phyloP scores from a whole-genome alignment of 2,888 invertebrate genomes.

The Nineta flava region DNA sequence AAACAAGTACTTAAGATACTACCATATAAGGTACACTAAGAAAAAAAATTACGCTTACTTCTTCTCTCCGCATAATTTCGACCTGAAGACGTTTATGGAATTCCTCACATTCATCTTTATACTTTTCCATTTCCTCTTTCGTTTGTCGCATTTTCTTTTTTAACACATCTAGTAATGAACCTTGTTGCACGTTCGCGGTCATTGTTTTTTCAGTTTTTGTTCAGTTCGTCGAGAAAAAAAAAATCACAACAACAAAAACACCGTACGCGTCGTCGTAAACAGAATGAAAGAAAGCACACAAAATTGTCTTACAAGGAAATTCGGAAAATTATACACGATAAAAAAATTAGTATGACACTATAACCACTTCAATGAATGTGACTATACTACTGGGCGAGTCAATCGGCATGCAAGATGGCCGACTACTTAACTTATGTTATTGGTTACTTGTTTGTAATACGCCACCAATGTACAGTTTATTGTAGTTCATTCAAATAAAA shows the following conservation, averaged over 20 bases:
- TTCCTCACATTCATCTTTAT: slow-evolving; percentile 95
- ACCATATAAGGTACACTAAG: too few relatives aligned
- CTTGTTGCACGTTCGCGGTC: slow-evolving; percentile 83
- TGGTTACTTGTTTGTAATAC: slow-evolving; percentile 18
- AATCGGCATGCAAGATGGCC: slow-evolving; percentile 23
- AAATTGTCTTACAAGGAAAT: background rate
- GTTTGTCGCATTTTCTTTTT: slow-evolving; percentile 99
- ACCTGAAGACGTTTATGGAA: slow-evolving; percentile 87
- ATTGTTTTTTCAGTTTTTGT: slow-evolving; percentile 34
- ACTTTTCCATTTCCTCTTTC: slow-evolving; percentile 97
- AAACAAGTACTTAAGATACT: too few relatives aligned
- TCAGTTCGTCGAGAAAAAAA: background rate
- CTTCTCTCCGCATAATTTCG: slow-evolving; percentile 92
- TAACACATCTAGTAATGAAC: slow-evolving; percentile 87
- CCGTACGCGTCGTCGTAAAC: background rate
- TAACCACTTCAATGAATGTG: slow-evolving; percentile 9
- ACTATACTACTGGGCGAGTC: slow-evolving; percentile 28
- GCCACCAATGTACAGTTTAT: slow-evolving; percentile 1
- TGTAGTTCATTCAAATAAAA: slow-evolving; percentile 4
- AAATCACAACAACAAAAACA: background rate
- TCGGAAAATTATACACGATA: slow-evolving; percentile 1
- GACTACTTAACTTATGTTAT: too few relatives aligned
- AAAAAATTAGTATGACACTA: background rate
- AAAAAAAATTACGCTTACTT: slow-evolving; percentile 61
- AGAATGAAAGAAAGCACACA: background rate